These are phyloP conservation scores for Chloebia gouldiae DNA, from an alignment of 2,113 vertebrate species.

Conservation along the genomic window DNA sequence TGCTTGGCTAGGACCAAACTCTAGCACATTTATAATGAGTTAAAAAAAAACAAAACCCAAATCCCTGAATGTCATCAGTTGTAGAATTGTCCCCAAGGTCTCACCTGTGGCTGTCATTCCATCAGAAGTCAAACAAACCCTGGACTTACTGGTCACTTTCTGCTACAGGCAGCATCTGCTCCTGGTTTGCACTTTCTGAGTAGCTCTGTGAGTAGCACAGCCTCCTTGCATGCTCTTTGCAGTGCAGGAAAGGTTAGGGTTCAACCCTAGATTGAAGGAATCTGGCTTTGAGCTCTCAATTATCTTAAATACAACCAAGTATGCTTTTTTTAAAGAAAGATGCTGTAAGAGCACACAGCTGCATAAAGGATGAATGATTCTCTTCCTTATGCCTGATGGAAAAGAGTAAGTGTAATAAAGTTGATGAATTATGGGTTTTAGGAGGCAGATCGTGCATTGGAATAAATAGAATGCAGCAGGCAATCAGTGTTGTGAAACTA, in stretches of 20 bases:
- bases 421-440: background rate
- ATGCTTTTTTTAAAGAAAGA: background rate
- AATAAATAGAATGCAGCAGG: background rate
- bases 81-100: background rate
- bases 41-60: accelerated
- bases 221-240: background rate
- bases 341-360: background rate
- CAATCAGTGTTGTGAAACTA: background rate
- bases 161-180: background rate
- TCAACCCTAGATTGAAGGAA: background rate
- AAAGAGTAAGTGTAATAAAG: constrained; percentile 22
- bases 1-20: background rate
- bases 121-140: background rate
- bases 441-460: background rate
- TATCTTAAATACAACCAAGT: background rate
- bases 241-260: background rate
- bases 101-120: background rate
- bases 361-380: background rate
- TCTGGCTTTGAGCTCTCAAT: background rate
- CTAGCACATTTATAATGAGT: background rate
- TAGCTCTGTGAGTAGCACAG: background rate
- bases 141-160: background rate
- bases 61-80: background rate
- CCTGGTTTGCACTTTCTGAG: background rate
- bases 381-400: background rate